phyloP scores from a whole-genome alignment of 2,797 vertebrate genomes.

The Xiphophorus birchmanni region DNA sequence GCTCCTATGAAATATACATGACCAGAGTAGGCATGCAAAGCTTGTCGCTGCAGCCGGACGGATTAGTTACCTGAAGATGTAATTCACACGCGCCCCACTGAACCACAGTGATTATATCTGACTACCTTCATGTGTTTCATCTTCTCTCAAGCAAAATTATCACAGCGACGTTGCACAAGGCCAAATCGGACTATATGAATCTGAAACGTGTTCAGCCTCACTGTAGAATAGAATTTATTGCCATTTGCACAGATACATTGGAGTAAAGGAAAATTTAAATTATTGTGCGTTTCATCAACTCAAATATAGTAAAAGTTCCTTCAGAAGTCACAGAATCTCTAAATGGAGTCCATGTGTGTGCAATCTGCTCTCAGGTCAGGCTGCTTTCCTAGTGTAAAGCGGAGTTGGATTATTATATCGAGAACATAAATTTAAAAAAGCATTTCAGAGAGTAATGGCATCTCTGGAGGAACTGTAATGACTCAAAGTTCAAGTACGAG shows the following conservation, averaged over 20 bases:
- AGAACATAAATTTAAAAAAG: background rate
- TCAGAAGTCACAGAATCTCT: background rate
- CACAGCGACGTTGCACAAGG: background rate
- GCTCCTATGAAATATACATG: constrained; percentile 77
- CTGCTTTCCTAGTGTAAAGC: background rate
- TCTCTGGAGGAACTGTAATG: background rate
- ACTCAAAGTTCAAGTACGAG: background rate
- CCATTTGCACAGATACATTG: too few relatives aligned
- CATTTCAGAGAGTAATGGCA: background rate
- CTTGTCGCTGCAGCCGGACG: constrained; percentile 29
- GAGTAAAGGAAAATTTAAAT: too few relatives aligned
- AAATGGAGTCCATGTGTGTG: background rate
- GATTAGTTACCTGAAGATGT: constrained; percentile 44
- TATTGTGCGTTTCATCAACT: too few relatives aligned
- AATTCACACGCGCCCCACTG: constrained; percentile 30
- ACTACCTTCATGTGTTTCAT: constrained; percentile 7
- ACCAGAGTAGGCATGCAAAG: constrained; percentile 44
- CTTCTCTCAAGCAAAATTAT: constrained; percentile 2
- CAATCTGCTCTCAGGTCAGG: background rate
- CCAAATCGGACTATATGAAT: background rate
- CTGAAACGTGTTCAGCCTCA: background rate
- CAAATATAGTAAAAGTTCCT: background rate
- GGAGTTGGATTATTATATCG: background rate
- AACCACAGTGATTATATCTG: constrained; percentile 31
- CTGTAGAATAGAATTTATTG: background rate